phyloP scores from a whole-genome alignment of 1,140 invertebrate species.

The Mycetomoellerius zeteki region DNA sequence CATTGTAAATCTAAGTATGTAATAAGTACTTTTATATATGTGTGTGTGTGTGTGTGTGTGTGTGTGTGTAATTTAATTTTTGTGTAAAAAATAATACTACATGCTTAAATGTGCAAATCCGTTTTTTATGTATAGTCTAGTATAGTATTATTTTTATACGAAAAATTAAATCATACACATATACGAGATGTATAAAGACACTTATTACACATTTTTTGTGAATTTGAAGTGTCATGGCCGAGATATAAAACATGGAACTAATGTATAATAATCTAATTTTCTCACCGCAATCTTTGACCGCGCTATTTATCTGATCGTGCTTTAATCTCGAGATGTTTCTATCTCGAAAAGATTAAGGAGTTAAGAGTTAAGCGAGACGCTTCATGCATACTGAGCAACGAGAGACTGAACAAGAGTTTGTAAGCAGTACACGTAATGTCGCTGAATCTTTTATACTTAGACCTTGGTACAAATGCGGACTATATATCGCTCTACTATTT shows the following conservation, averaged over 20 bases:
- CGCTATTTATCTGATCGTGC: constrained; percentile 22
- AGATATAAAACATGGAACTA: neutral
- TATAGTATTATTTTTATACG: no score
- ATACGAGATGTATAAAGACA: no score
- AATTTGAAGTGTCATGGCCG: no score
- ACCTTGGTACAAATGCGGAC: neutral
- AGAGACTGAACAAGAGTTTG: neutral
- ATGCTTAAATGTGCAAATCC: no score
- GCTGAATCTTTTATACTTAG: constrained; percentile 1
- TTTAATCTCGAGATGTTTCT: constrained; percentile 21
- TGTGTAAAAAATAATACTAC: no score
- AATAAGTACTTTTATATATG: no score
- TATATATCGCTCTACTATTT: neutral
- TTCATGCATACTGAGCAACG: constrained; percentile 21
- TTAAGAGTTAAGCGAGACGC: constrained; percentile 22
- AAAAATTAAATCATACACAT: no score
- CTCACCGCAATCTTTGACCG: neutral
- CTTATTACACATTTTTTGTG: no score
- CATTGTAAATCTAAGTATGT: no score
- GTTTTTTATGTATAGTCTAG: no score
- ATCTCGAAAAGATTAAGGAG: constrained; percentile 7
- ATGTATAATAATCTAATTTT: constrained; percentile 3
- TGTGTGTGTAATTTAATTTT: no score
- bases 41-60: no score
- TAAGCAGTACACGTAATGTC: neutral